Evolutionary conservation across 2,888 invertebrate genomes (phyloP).

Genomic region (Drosophila histrio): DNA sequence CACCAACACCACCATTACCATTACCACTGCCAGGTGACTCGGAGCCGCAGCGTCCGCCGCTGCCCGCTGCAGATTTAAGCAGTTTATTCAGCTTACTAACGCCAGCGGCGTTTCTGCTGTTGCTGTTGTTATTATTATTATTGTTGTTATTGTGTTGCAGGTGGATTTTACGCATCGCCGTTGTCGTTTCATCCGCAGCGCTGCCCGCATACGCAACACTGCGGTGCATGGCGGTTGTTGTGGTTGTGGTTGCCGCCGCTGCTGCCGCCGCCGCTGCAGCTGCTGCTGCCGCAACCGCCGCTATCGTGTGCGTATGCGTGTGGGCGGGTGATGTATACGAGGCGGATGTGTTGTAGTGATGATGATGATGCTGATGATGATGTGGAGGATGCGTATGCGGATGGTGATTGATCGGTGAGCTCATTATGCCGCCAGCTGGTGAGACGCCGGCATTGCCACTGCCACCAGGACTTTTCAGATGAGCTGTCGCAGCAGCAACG

Average conservation of each 20-base stretch:
- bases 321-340: constrained; percentile 80
- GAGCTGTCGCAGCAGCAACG: constrained; percentile 82
- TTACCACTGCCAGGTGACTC: constrained; percentile 83
- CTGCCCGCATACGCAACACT: constrained; percentile 82
- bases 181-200: constrained; percentile 67
- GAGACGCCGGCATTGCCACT: constrained; percentile 83
- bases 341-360: constrained; percentile 68
- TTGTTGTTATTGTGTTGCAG: constrained; percentile 60
- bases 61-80: constrained; percentile 57
- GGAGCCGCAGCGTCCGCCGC: constrained; percentile 84
- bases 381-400: constrained; percentile 54
- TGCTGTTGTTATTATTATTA: constrained; percentile 41
- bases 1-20: constrained; percentile 9
- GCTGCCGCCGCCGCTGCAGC: constrained; percentile 59
- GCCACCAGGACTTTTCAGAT: constrained; percentile 83
- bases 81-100: constrained; percentile 81
- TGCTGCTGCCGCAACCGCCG: constrained; percentile 46
- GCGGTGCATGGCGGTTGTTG: constrained; percentile 73
- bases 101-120: constrained; percentile 69
- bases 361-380: constrained; percentile 56
- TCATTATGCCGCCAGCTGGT: constrained; percentile 76
- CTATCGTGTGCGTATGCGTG: constrained; percentile 53
- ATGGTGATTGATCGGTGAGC: constrained; percentile 70
- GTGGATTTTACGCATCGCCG: constrained; percentile 56
- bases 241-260: constrained; percentile 54